These are phyloP conservation scores for Dryas iulia DNA, from an alignment of 1,140 invertebrate genomes.

Conservation along the genomic window DNA sequence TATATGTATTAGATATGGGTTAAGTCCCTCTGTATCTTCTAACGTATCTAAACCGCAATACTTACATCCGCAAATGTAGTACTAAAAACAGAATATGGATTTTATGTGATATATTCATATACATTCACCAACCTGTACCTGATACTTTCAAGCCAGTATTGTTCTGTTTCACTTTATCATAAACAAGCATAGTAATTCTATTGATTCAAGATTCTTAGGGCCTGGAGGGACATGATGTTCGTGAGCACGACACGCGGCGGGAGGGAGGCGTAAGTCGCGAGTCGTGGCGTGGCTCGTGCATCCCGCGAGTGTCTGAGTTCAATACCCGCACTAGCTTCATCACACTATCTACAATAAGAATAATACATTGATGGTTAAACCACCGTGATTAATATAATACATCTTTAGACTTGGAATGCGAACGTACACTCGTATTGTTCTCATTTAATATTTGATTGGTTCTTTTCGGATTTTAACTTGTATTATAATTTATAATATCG, in stretches of 20 bases:
- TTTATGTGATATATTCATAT: no score
- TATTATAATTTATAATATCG: neutral
- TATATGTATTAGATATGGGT: no score
- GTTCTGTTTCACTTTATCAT: slow-evolving; percentile 29
- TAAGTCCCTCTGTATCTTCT: no score
- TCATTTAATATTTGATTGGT: neutral
- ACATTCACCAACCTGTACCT: neutral
- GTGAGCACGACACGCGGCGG: slow-evolving; percentile 32
- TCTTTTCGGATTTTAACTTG: neutral
- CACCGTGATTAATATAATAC: neutral
- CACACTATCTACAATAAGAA: slow-evolving; percentile 55
- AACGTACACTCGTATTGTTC: neutral
- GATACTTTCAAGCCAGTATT: slow-evolving; percentile 7
- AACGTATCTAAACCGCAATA: no score
- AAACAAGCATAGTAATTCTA: slow-evolving; percentile 42
- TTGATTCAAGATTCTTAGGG: slow-evolving; percentile 40
- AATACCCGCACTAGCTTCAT: slow-evolving; percentile 60
- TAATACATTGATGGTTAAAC: slow-evolving; percentile 36
- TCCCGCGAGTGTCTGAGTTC: slow-evolving; percentile 59
- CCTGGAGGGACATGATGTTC: slow-evolving; percentile 41
- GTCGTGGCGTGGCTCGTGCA: slow-evolving; percentile 29
- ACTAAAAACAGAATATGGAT: no score
- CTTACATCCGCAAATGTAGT: no score
- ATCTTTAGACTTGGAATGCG: no score
- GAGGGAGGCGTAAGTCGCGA: slow-evolving; percentile 19